These are phyloP conservation scores for Bombus vancouverensis DNA, from an alignment of 1,140 invertebrate genomes.

Conservation along the genomic window DNA sequence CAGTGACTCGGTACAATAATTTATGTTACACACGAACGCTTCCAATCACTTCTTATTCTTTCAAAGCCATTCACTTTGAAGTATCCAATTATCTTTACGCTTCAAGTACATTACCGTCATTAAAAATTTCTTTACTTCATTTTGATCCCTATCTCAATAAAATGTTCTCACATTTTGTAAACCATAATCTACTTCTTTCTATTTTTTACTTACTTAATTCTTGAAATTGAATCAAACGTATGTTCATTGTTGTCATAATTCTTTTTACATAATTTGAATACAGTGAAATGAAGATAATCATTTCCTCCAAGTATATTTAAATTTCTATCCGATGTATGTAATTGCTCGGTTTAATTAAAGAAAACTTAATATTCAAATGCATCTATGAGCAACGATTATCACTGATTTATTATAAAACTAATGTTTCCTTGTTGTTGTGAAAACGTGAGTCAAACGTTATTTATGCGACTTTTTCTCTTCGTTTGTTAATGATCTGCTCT, in stretches of 20 bases:
- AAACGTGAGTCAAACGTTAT: constrained; percentile 10
- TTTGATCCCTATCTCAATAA: not conserved
- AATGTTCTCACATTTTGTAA: not conserved
- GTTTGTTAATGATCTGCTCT: not conserved
- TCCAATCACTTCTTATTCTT: not conserved
- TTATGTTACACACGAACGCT: not conserved
- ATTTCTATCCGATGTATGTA: not conserved
- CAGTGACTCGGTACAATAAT: not conserved
- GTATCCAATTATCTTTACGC: not conserved
- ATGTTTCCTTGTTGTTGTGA: too few species aligned
- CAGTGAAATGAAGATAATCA: not conserved
- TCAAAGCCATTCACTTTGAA: not conserved
- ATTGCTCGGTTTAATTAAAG: too few species aligned
- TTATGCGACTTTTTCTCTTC: not conserved
- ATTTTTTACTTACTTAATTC: not conserved
- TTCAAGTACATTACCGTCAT: not conserved
- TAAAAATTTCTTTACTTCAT: not conserved
- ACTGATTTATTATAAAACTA: not conserved
- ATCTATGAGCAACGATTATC: not conserved
- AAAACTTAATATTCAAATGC: not conserved
- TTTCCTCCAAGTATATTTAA: not conserved
- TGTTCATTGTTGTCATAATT: not conserved
- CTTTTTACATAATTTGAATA: not conserved
- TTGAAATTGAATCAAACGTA: not conserved
- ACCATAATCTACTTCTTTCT: not conserved